Evolutionary conservation across 30 jellyfish, hydroid and myxozoan genomes (phyloP), one percentile per base, ranked within the genome.

Genomic region (Cassiopea xamachana): DNA sequence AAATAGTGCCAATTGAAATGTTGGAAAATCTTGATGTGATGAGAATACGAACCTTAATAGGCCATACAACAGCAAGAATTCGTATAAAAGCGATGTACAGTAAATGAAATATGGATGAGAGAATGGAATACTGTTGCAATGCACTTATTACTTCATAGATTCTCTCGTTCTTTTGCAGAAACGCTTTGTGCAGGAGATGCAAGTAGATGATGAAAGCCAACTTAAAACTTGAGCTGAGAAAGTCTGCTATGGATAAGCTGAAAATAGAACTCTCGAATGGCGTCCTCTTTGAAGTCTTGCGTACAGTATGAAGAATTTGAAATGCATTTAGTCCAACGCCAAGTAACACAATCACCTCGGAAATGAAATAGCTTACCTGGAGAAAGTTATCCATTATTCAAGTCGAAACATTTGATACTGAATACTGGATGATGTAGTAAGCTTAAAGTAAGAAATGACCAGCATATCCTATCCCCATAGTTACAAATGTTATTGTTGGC

Each of bases 291-390:
- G 51, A 27, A 9, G 17, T 51, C 17, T 12, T 51, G 59, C 71
- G 87, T 1, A 78, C 7, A 7, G 87, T 78, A 13, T 15, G 7
- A 18, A 78, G 27, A 45, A 78, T 78, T 50, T 78, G 87, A 10
- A 60, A 78, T 19, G 50, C 49, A 49, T 78, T 78, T 75, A 49
- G 27, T 19, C 46, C 48, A 14, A 78, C 27, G 13, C 87, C 87
- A 51, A 69, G 14, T 14, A 78, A 51, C 48, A 75, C 75, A 47
- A 78, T 78, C 3, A 39, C 75, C n/a, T 78, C 87, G 7, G 87
- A 78, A 6, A 78, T 9, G 27, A 78, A 78, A 47, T 78, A 78
- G 74, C 87, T 78, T 78, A 75, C 75, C 39, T 78, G 87, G 75
- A 48, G 51, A 17, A 78, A 78, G 12, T 39, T 75, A 1, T 48